These are phyloP conservation scores for Eupeodes luniger DNA, from an alignment of 2,888 invertebrate genomes.

Conservation along the genomic window DNA sequence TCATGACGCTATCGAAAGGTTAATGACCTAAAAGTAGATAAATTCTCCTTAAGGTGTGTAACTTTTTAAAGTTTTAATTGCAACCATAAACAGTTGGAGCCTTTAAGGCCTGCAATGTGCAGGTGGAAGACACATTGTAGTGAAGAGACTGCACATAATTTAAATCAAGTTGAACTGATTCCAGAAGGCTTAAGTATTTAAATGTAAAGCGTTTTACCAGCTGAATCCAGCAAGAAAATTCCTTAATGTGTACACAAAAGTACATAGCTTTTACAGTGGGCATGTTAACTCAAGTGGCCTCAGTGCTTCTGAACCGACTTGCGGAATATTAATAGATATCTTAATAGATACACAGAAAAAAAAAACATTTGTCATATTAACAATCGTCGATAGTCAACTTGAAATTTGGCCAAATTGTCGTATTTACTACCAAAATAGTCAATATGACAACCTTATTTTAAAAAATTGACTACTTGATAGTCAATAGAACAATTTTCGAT, in stretches of 20 bases:
- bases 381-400: no score
- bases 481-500: no score
- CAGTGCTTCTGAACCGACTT: no score
- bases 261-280: background rate
- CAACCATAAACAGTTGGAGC: conserved; percentile 35
- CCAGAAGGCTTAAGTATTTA: background rate
- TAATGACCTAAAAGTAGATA: conserved; percentile 59
- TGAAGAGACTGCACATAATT: conserved; percentile 37
- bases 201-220: background rate
- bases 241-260: background rate
- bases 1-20: conserved; percentile 51
- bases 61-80: conserved; percentile 70
- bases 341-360: no score
- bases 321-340: no score
- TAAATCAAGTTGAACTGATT: conserved; percentile 17
- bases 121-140: background rate
- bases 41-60: conserved; percentile 45
- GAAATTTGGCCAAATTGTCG: no score
- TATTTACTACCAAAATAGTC: no score
- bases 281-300: background rate
- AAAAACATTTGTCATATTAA: no score
- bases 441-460: no score
- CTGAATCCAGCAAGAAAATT: background rate
- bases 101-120: background rate
- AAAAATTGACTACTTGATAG: no score